Evolutionary conservation across 2,888 invertebrate species (phyloP), one percentile per base, ranked within the genome.

Genomic region (Acrocyrtus sp.): DNA sequence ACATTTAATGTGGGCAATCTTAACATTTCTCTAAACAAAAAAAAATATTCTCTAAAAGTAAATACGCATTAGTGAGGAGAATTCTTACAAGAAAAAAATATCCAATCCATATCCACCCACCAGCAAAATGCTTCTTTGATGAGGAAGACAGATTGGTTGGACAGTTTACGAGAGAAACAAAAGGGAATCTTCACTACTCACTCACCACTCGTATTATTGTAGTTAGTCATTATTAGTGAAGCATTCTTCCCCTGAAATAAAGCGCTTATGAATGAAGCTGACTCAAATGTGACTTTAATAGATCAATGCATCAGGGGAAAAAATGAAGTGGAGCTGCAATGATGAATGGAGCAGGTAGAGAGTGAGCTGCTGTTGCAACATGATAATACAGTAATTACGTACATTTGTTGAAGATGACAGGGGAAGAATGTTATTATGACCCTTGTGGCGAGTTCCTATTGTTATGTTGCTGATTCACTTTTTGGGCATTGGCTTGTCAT

Each of bases 401-500:
- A 6, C 15, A 10, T 15, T 17, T 8, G 5, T 17, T 5, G 17
- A 45, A 15, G 17, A 45, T 8, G 10, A 10, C 50, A 22, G 22
- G 19, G 50, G 47, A 58, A 47, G 58, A 47, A 17, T 58, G 27
- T 47, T 15, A 27, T 19, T 29, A 58, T 58, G 45, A 58, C 50
- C 22, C 8, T 4, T 53, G 29, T 53, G 15, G 24, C n/a, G n/a
- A n/a, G n/a, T n/a, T n/a, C n/a, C n/a, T n/a, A n/a, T n/a, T 53
- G 53, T 19, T 53, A n/a, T 17, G 27, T 24, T 65, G 57, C 57
- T 58, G 57, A 63, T 63, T 72, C 63, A 72, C 63, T 60, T 70
- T 74, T 61, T 62, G 45, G n/a, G 51, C 26, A 50, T 66, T 66
- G 51, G 39, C 72, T 65, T 74, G 69, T 69, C 74, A 60, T 74